Conservation (phyloP, 1,140 invertebrate genomes). For the Ectropis grisescens region DNA sequence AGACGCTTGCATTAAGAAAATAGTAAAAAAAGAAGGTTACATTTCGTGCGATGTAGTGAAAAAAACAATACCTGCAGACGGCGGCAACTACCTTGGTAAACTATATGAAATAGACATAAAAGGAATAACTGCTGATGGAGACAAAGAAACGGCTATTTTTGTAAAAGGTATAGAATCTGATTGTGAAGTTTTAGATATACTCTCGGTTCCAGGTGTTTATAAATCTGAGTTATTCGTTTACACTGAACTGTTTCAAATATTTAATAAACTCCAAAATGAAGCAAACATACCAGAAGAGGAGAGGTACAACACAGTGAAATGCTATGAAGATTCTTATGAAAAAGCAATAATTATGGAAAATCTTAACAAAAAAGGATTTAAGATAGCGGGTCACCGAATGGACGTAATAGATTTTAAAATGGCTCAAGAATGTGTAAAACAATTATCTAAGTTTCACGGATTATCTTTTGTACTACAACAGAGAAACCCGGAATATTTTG, state of each 20-base stretch:
- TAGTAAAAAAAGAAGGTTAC: conserved; percentile 21
- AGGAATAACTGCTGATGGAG: conserved; percentile 16
- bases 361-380: conserved; percentile 31
- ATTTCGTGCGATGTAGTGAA: conserved; percentile 11
- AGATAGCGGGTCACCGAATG: conserved; percentile 19
- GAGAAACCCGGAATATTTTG: conserved; percentile 26
- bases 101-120: conserved; percentile 28
- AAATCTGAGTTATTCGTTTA: conserved; percentile 30
- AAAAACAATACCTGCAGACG: conserved; percentile 19
- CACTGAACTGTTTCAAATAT: conserved; percentile 24
- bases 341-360: conserved; percentile 40
- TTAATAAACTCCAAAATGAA: conserved; percentile 24
- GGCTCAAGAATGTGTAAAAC: conserved; percentile 25
- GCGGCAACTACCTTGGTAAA: conserved; percentile 30
- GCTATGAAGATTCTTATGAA: conserved; percentile 22
- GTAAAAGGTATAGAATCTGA: conserved; percentile 31
- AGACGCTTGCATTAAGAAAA: conserved; percentile 13
- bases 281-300: conserved; percentile 21
- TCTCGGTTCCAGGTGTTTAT: conserved; percentile 26
- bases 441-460: conserved; percentile 41
- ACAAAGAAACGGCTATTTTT: conserved; percentile 32
- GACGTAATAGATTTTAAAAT: conserved; percentile 28
- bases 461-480: conserved; percentile 35
- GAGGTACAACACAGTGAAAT: conserved; percentile 29
- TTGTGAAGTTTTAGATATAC: conserved; percentile 27